Evolutionary conservation across 2,113 vertebrate species (phyloP).

Genomic region (Phalacrocorax brasilianus): DNA sequence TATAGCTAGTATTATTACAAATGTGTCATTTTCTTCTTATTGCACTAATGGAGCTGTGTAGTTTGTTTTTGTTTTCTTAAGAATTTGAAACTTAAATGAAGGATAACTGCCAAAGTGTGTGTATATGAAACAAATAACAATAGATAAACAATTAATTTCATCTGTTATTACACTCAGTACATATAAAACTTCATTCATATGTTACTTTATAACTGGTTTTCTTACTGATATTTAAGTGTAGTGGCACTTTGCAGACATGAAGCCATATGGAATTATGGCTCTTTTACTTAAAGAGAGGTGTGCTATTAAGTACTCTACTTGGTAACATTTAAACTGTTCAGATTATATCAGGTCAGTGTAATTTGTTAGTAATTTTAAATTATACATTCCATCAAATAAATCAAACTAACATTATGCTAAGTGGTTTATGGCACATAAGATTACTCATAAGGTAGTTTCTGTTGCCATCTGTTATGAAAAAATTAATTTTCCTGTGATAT

Average conservation of each 20-base stretch:
- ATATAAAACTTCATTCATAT: background rate
- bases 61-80: slow-evolving; percentile 42
- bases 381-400: slow-evolving; percentile 25
- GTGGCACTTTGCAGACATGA: background rate
- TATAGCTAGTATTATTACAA: slow-evolving; percentile 19
- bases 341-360: background rate
- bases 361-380: slow-evolving; percentile 28
- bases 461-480: slow-evolving; percentile 42
- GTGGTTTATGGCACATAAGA: slow-evolving; percentile 1
- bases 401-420: slow-evolving; percentile 19
- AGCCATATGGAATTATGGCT: background rate
- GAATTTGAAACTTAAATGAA: slow-evolving; percentile 13
- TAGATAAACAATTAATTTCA: background rate
- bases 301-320: background rate
- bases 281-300: background rate
- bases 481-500: slow-evolving; percentile 4
- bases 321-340: background rate
- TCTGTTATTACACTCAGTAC: background rate
- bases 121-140: background rate
- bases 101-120: background rate
- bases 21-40: background rate
- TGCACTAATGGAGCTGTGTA: background rate
- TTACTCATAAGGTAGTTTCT: slow-evolving; percentile 25
- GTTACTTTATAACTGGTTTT: background rate
- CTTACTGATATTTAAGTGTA: background rate